Conservation (phyloP, 2,888 invertebrate genomes). For the Saturnia japonica region DNA sequence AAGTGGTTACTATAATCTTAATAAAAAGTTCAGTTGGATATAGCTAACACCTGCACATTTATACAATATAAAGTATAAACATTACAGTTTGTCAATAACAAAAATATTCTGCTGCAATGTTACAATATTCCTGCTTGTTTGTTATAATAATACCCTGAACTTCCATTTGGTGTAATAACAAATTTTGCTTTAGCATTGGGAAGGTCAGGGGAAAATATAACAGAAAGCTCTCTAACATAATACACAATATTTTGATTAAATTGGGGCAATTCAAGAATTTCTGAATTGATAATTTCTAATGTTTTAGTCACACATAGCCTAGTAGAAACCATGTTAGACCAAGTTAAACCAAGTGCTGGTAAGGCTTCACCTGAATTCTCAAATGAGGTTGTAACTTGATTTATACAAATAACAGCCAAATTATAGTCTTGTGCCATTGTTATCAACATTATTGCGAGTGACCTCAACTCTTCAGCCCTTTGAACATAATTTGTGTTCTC, state of each 20-base stretch:
- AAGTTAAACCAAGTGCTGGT: constrained; percentile 71
- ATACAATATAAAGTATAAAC: no score
- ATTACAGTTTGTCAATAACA: neutral
- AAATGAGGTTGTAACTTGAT: constrained; percentile 70
- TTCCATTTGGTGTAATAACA: constrained; percentile 43
- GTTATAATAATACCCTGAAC: constrained; percentile 4
- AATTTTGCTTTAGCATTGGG: constrained; percentile 48
- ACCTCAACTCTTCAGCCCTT: constrained; percentile 71
- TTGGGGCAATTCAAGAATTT: neutral
- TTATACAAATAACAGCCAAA: constrained; percentile 66
- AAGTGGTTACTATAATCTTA: neutral
- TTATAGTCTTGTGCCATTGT: constrained; percentile 57
- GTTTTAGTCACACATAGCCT: constrained; percentile 56
- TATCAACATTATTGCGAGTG: constrained; percentile 58
- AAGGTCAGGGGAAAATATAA: constrained; percentile 63
- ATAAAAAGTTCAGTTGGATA: neutral
- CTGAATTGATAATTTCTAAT: constrained; percentile 25
- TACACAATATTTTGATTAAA: constrained; percentile 1
- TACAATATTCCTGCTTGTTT: neutral
- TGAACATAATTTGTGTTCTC: constrained; percentile 67
- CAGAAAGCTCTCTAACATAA: constrained; percentile 51
- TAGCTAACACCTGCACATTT: neutral
- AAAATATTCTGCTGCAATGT: neutral
- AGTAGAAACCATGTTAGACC: constrained; percentile 74
- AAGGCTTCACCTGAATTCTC: constrained; percentile 48